phyloP scores from a whole-genome alignment of 2,888 invertebrate genomes.

The Charanyca ferruginea region DNA sequence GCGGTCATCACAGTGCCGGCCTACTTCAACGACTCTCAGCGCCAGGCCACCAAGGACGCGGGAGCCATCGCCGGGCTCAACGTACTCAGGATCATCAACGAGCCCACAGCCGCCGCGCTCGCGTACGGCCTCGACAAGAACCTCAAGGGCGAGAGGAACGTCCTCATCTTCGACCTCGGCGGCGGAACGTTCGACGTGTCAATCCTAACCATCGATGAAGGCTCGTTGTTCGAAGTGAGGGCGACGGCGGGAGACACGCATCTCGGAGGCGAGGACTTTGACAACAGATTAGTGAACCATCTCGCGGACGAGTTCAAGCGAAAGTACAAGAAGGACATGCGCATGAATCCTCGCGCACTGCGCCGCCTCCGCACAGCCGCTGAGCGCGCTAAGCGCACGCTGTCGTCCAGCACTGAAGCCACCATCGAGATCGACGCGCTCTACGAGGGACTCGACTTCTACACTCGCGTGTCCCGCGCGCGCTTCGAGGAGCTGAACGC shows the following conservation, averaged over 20 bases:
- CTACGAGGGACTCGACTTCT: constrained; percentile 93
- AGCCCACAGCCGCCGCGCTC: constrained; percentile 96
- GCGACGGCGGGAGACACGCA: constrained; percentile 96
- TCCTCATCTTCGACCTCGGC: constrained; percentile 94
- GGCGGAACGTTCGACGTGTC: constrained; percentile 98
- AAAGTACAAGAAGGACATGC: constrained; percentile 93
- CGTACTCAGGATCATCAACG: constrained; percentile 97
- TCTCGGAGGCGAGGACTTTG: constrained; percentile 94
- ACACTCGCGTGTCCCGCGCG: constrained; percentile 93
- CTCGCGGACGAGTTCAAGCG: constrained; percentile 94
- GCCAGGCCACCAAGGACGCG: constrained; percentile 1
- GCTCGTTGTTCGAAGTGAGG: constrained; percentile 95
- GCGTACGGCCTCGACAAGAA: constrained; percentile 96
- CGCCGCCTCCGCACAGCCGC: constrained; percentile 94
- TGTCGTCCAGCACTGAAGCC: constrained; percentile 95
- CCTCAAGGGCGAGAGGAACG: constrained; percentile 93
- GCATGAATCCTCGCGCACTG: constrained; percentile 92
- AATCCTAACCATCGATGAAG: constrained; percentile 96
- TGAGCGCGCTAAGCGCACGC: constrained; percentile 94
- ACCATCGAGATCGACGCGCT: constrained; percentile 94
- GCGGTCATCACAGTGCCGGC: not conserved
- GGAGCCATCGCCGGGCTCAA: constrained; percentile 94
- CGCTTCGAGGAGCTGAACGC: constrained; percentile 94
- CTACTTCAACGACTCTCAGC: not conserved
- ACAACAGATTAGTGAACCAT: constrained; percentile 93